Conservation (phyloP, 2,797 vertebrate species). For the Peromyscus aztecus region DNA sequence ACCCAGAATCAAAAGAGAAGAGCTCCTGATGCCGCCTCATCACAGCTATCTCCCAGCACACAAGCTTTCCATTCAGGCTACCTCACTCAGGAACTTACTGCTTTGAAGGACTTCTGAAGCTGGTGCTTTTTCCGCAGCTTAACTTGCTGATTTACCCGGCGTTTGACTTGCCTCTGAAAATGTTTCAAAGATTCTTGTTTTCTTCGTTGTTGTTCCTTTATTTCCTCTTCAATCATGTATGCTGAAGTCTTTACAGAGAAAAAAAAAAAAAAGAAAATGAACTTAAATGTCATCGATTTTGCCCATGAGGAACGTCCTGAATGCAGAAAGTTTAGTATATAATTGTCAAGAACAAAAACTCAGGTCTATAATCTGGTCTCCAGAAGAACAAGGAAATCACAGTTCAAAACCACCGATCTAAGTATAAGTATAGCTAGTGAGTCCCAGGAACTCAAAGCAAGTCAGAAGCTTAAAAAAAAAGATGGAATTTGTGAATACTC, state of each 20-base stretch:
- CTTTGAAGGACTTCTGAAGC: constrained; percentile 86
- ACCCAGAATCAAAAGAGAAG: constrained; percentile 1
- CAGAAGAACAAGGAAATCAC: background rate
- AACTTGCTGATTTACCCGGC: constrained; percentile 91
- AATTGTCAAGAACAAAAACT: constrained; percentile 5
- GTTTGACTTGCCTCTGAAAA: constrained; percentile 93
- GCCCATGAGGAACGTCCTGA: background rate
- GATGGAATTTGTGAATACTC: constrained; percentile 54
- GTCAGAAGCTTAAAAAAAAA: background rate
- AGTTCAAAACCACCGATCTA: background rate
- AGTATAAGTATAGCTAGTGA: accelerated
- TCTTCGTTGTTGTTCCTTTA: constrained; percentile 86
- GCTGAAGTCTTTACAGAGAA: constrained; percentile 88
- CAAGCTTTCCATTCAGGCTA: background rate
- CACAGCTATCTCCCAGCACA: background rate
- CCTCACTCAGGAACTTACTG: constrained; percentile 84
- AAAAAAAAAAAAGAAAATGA: constrained; percentile 51
- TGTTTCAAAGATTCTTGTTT: constrained; percentile 90
- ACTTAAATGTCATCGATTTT: constrained; percentile 33
- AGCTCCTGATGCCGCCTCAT: background rate
- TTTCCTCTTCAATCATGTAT: constrained; percentile 89
- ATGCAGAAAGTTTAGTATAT: constrained; percentile 35
- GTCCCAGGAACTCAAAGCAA: constrained; percentile 35
- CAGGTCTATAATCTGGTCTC: constrained; percentile 10
- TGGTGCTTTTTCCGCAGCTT: constrained; percentile 87